A percentile compares a stretch with the other conserved stretches of the same genome.
Conservation (phyloP, 2,113 vertebrate genomes). For the Genyomyrus donnyi region DNA sequence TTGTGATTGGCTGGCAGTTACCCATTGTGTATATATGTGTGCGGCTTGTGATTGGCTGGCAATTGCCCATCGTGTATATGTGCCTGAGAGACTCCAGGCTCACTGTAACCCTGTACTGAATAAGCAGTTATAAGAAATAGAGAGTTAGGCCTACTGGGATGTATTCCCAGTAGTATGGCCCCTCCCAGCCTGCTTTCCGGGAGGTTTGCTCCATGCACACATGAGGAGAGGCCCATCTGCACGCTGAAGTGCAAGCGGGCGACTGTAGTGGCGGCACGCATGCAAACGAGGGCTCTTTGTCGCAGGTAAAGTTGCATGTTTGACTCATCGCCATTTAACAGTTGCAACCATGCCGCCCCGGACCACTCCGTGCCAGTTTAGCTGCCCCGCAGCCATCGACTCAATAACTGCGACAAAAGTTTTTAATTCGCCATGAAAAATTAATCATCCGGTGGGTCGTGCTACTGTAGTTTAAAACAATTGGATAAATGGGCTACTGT, state of each 20-base stretch:
- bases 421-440: slow-evolving; percentile 41
- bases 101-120: not conserved
- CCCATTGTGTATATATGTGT: not conserved
- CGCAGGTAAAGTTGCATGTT: slow-evolving; percentile 19
- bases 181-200: not conserved
- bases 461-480: slow-evolving; percentile 53
- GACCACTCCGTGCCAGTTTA: slow-evolving; percentile 26
- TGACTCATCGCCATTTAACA: slow-evolving; percentile 30
- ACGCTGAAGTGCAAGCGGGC: not conserved
- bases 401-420: slow-evolving; percentile 39
- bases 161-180: not conserved
- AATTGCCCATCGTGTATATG: not conserved
- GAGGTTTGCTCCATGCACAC: too few relatives aligned
- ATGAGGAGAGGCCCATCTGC: not conserved
- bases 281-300: not conserved
- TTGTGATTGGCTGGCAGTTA: too few relatives aligned
- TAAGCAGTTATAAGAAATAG: not conserved
- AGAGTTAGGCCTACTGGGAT: not conserved
- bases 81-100: not conserved
- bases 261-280: not conserved
- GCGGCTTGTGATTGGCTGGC: not conserved
- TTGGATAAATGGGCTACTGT: slow-evolving; percentile 48
- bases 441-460: slow-evolving; percentile 37
- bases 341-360: slow-evolving; percentile 30
- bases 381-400: slow-evolving; percentile 28